Base-by-base conservation (phyloP, 2,888 invertebrate genomes). In the Aphodius sticticus region DNA sequence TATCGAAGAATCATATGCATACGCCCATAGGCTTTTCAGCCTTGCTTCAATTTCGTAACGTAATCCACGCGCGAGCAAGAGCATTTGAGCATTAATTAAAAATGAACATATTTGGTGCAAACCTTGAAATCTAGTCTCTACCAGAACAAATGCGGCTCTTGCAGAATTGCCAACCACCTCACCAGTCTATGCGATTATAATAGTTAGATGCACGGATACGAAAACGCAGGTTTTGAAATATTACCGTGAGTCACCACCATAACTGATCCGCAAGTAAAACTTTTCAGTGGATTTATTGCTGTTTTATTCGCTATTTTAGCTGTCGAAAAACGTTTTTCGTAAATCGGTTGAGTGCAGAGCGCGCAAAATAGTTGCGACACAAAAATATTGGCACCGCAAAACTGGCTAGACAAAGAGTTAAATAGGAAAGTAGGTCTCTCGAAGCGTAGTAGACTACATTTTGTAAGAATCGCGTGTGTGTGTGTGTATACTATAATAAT, bases 91-190 rank as follows among this genome's bases (percentile, higher is more conserved):
- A 78, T 69, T 35, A 78, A 78, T 69, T 74, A 69, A 78, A 75
- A 75, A 75, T 75, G 38, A 76, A 26, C 69, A 75, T 78, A 75
- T 75, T 78, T 78, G 78, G 75, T 16, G 69, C 36, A 78, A 70
- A 78, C 78, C 78, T 78, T 78, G 78, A 75, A 75, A 75, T 37
- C 75, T 69, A n/a, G 75, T 78, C 75, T 78, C 75, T 16, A 78
- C 75, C 37, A 75, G 75, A 75, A 37, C 75, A 78, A 78, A 76
- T 69, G 69, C 76, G 9, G 38, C 69, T 78, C 78, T 76, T 75
- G 70, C 69, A 78, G 78, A 75, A 78, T 53, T 53, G 12, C 53
- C 53, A 53, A 7, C 53, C 12, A 9, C 53, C 53, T 9, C 6
- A 12, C 9, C 53, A 12, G 53, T 53, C 7, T 53, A 53, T 53